phyloP scores from a whole-genome alignment of 1,140 invertebrate genomes.

The Plutomurus gul region DNA sequence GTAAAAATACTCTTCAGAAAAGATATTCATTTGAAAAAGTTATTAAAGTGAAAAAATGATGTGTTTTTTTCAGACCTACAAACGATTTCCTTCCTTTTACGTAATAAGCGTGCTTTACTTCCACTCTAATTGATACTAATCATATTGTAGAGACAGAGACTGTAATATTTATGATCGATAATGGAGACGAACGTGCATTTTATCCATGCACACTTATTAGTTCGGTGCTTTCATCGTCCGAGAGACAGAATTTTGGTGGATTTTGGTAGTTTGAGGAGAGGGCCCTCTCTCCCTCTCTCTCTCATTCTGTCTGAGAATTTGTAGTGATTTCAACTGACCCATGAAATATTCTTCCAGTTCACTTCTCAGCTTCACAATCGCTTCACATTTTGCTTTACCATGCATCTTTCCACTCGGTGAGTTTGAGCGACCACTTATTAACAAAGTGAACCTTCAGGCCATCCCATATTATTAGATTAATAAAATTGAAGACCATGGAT shows the following conservation, averaged over 20 bases:
- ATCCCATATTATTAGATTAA: conserved; percentile 20
- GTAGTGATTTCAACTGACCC: background rate
- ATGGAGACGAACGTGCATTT: background rate
- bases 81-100: too few species aligned
- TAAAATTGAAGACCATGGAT: background rate
- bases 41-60: too few species aligned
- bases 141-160: too few species aligned
- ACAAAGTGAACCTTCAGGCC: conserved; percentile 7
- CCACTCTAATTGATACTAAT: too few species aligned
- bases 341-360: conserved; percentile 19
- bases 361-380: background rate
- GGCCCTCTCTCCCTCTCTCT: background rate
- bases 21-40: too few species aligned
- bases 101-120: too few species aligned
- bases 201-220: background rate
- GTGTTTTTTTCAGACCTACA: too few species aligned
- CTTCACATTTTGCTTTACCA: background rate
- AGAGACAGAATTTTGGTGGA: too few species aligned
- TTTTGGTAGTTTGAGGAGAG: background rate
- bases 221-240: too few species aligned
- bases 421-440: background rate
- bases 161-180: too few species aligned
- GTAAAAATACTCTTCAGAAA: too few species aligned
- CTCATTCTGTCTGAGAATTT: background rate
- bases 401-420: too few species aligned